Base-by-base conservation (phyloP, 1,140 invertebrate genomes). In the Mactra quadrangularis region DNA sequence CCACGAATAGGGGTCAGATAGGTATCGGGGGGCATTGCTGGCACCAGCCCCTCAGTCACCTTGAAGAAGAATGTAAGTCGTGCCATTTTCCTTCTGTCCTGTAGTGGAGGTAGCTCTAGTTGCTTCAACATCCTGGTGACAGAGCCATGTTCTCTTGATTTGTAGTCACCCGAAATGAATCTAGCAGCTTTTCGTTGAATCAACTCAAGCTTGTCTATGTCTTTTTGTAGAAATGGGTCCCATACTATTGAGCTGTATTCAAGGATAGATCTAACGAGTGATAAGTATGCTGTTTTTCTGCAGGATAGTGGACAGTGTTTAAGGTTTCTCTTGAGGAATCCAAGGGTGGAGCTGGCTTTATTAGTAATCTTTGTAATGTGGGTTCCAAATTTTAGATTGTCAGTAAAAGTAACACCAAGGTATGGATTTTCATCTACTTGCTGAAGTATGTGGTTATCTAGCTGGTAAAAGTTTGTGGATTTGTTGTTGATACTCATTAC, bases 321-420 rank as follows among this genome's bases (percentile, higher is more conserved):
- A 3, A 87, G 64, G 45, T 83, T 85, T 35, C 83, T 33, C 7
- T 59, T 27, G 4, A 87, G 33, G 35, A 87, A 84, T 9, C 78
- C 50, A n/a, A 53, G 50, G 4, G 50, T 53, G 25, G 55, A 57
- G 55, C 27, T 57, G 3, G 55, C 55, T 57, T 57, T 57, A 3
- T 29, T 57, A n/a, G 22, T 19, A 15, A 71, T 45, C 9, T 70
- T 64, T 13, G n/a, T 25, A n/a, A 84, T 84, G 45, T 84, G 85
- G 33, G 53, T 62, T n/a, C n/a, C 71, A 66, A 64, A 85, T 57
- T 78, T 87, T n/a, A 85, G 75, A 50, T 83, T 71, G 15, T 70
- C 60, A 45, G 81, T 70, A 22, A 85, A 52, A n/a, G 31, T 59
- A 9, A 85, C 2, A 2, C 86, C 70, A 29, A 85, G 62, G 22